phyloP scores from a whole-genome alignment of 2,888 invertebrate genomes.

The Eledone cirrhosa region DNA sequence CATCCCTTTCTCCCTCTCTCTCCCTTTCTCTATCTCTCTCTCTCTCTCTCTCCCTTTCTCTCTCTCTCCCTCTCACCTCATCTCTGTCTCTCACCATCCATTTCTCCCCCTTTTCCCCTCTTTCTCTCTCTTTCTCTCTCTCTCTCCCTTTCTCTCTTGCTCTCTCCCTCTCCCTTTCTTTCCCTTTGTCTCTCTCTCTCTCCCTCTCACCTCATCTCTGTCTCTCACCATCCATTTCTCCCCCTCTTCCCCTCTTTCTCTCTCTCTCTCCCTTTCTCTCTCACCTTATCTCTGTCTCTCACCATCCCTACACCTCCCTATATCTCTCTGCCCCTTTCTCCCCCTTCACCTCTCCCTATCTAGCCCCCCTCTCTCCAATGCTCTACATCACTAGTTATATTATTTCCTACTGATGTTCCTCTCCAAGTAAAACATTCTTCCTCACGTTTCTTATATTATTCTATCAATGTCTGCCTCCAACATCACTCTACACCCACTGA shows the following conservation, averaged over 20 bases:
- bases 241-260: slow-evolving; percentile 27
- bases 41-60: background rate
- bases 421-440: background rate
- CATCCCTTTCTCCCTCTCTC: background rate
- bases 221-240: background rate
- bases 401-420: background rate
- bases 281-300: background rate
- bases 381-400: background rate
- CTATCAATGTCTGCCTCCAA: no score
- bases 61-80: no score
- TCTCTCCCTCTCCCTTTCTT: background rate
- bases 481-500: no score
- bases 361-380: background rate
- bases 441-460: no score
- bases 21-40: background rate
- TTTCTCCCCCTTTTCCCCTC: background rate
- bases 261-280: slow-evolving; percentile 11
- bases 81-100: no score
- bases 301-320: background rate
- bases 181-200: background rate
- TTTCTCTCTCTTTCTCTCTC: background rate
- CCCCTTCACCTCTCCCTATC: slow-evolving; percentile 19
- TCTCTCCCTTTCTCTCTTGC: slow-evolving; percentile 19
- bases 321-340: background rate
- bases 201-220: background rate